Percentiles rank a stretch among this genome's conserved stretches.
Conservation (phyloP, 30 jellyfish, hydroid and myxozoan species). For the Nemopilema nomurai region DNA sequence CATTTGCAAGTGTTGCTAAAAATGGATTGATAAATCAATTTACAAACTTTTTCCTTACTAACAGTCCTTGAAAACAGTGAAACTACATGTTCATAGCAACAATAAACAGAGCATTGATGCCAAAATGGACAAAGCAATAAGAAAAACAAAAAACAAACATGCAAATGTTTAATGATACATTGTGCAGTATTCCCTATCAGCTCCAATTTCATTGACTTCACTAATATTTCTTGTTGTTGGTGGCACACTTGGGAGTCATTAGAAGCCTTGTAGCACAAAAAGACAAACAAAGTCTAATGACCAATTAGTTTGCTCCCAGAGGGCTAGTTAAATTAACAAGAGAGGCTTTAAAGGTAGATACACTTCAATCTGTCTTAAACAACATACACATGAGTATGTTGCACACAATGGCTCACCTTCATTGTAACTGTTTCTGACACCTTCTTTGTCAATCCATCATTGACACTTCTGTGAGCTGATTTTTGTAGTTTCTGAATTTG, state of each 20-base stretch:
- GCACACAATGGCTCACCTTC: conserved; percentile 55
- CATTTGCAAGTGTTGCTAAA: conserved; percentile 91
- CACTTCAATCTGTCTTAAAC: background rate
- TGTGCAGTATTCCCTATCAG: too few relatives aligned
- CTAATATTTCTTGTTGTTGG: background rate
- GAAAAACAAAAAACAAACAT: too few relatives aligned
- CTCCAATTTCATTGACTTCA: too few relatives aligned
- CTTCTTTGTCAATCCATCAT: conserved; percentile 87
- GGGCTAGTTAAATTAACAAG: background rate
- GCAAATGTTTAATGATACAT: too few relatives aligned
- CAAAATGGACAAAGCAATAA: too few relatives aligned
- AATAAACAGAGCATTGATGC: too few relatives aligned
- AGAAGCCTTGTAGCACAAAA: background rate
- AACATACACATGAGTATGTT: background rate
- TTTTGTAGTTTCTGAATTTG: conserved; percentile 66
- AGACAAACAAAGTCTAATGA: too few relatives aligned
- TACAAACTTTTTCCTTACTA: too few relatives aligned
- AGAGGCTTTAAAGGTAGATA: background rate
- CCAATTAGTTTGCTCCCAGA: background rate
- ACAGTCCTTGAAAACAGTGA: too few relatives aligned
- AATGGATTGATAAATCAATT: too few relatives aligned
- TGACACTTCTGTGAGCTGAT: conserved; percentile 83
- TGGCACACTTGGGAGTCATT: background rate
- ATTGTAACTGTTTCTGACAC: conserved; percentile 81
- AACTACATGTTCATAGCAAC: too few relatives aligned